Percentiles rank a stretch among this genome's conserved stretches.
These are phyloP conservation scores for Simalia tracyae DNA, from an alignment of 2,797 vertebrate species.

Conservation along the genomic window DNA sequence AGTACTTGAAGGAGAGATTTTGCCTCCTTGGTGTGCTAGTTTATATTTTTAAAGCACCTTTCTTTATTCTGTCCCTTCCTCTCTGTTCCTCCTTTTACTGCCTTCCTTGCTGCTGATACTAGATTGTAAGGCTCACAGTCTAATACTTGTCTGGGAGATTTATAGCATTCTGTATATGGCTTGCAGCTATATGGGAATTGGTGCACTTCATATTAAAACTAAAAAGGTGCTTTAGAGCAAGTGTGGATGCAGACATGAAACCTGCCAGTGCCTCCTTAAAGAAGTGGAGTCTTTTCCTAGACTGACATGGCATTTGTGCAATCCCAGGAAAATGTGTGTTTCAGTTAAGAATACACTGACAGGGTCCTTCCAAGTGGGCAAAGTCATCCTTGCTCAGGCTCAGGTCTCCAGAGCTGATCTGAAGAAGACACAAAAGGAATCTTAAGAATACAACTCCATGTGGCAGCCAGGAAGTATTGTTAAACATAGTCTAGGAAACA, in stretches of 20 bases:
- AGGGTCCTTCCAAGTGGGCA: background rate
- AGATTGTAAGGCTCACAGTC: background rate
- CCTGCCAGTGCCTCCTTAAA: background rate
- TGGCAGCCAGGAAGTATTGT: conserved; percentile 5
- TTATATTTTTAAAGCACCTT: background rate
- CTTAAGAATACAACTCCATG: conserved; percentile 1
- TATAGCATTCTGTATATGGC: background rate
- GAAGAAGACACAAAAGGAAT: background rate
- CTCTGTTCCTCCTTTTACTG: background rate
- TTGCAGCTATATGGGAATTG: background rate
- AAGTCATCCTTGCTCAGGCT: background rate
- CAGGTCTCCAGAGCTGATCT: background rate
- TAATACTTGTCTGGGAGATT: background rate
- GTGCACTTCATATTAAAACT: background rate
- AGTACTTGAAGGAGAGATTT: background rate
- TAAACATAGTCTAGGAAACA: conserved; percentile 51
- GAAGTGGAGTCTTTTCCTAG: background rate
- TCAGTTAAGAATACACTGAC: background rate
- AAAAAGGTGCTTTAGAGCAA: background rate
- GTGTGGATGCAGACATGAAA: background rate
- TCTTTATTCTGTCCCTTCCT: background rate
- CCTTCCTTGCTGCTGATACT: background rate
- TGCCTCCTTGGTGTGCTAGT: background rate
- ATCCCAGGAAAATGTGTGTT: background rate
- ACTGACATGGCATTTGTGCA: background rate